A percentile compares a stretch with the other conserved stretches of the same genome.
phyloP scores from a whole-genome alignment of 2,888 invertebrate species.

The Danaus chrysippus region DNA sequence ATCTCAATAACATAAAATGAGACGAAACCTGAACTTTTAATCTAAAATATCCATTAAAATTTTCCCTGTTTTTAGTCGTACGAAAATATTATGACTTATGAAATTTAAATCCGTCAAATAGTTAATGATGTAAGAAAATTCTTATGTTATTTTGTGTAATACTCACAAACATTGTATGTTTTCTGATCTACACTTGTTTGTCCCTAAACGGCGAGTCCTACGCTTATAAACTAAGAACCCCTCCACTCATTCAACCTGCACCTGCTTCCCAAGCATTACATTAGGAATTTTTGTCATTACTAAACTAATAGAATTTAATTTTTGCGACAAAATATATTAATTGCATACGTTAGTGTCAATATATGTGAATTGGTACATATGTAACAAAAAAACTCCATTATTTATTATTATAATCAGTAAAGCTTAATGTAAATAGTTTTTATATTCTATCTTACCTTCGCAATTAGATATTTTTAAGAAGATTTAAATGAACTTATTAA shows the following conservation, averaged over 20 bases:
- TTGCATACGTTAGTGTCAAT: background rate
- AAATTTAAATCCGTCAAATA: background rate
- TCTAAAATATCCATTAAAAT: too few relatives aligned
- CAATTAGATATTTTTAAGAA: too few relatives aligned
- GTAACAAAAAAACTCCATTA: too few relatives aligned
- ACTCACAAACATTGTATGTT: slow-evolving; percentile 39
- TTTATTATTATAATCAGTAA: too few relatives aligned
- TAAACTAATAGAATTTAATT: background rate
- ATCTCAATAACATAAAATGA: too few relatives aligned
- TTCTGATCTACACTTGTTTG: slow-evolving; percentile 36
- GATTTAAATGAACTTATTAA: too few relatives aligned
- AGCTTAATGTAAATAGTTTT: too few relatives aligned
- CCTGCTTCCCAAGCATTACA: slow-evolving; percentile 29
- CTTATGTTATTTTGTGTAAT: slow-evolving; percentile 15
- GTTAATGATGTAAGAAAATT: background rate
- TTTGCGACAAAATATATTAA: background rate
- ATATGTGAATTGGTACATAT: background rate
- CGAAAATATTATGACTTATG: too few relatives aligned
- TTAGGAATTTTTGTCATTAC: slow-evolving; percentile 17
- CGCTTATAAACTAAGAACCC: slow-evolving; percentile 65
- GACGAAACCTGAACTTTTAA: too few relatives aligned
- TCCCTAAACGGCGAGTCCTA: slow-evolving; percentile 42
- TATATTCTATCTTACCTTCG: too few relatives aligned
- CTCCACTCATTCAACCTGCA: slow-evolving; percentile 47
- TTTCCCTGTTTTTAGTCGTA: too few relatives aligned